Conservation (phyloP, 53 echinoderm and acorn worm genomes). For the Crossaster papposus region DNA sequence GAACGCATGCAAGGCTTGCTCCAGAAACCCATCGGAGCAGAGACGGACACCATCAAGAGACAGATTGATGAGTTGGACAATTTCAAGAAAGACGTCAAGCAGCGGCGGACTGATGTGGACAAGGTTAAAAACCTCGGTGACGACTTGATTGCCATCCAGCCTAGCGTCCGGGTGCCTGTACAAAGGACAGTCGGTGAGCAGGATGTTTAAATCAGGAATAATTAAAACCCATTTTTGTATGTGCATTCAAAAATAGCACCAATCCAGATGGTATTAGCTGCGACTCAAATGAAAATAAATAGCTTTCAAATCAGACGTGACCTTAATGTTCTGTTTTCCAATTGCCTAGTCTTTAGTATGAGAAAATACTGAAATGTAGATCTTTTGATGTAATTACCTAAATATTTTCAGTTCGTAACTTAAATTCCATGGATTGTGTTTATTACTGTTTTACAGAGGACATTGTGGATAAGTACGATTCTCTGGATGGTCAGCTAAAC, state of each 20-base stretch:
- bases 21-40: conserved; percentile 84
- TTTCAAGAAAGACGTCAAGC: conserved; percentile 85
- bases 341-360: too few species aligned
- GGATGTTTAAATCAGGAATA: not conserved
- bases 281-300: too few species aligned
- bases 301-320: too few species aligned
- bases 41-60: conserved; percentile 82
- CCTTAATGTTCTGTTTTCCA: too few species aligned
- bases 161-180: conserved; percentile 64
- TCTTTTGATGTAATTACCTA: too few species aligned
- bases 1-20: conserved; percentile 60
- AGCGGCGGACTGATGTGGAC: conserved; percentile 84
- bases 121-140: conserved; percentile 69
- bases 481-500: conserved; percentile 75
- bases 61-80: conserved; percentile 86
- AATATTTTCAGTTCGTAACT: not conserved
- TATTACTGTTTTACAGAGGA: conserved; percentile 67
- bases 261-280: too few species aligned
- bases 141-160: conserved; percentile 76
- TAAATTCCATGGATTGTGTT: not conserved
- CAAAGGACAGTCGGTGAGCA: conserved; percentile 77
- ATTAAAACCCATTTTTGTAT: too few species aligned
- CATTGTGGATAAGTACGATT: conserved; percentile 74
- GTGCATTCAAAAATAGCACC: too few species aligned
- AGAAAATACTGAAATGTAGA: too few species aligned